These are phyloP conservation scores for Rutilus rutilus DNA, from an alignment of 2,113 vertebrate species.

Conservation along the genomic window DNA sequence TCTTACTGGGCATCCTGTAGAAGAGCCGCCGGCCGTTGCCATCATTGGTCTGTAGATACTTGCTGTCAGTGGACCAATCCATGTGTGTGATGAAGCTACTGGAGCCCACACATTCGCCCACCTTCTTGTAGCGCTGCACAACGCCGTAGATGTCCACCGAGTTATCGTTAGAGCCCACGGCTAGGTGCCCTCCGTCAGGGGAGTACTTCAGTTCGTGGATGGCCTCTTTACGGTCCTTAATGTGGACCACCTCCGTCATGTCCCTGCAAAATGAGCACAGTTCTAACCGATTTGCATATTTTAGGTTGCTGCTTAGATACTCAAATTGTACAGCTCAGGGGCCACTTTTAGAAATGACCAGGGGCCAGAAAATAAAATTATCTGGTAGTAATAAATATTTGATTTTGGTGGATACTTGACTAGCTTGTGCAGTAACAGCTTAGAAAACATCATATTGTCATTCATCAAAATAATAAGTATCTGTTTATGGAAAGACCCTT, in stretches of 20 bases:
- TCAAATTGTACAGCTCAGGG: neutral
- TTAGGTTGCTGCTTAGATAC: neutral
- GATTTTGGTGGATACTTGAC: neutral
- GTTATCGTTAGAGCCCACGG: slow-evolving; percentile 95
- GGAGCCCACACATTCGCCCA: slow-evolving; percentile 91
- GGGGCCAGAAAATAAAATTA: neutral
- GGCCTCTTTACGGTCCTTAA: slow-evolving; percentile 98
- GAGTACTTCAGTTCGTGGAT: slow-evolving; percentile 98
- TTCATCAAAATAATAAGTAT: neutral
- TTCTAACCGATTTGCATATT: slow-evolving; percentile 6
- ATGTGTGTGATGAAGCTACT: slow-evolving; percentile 96
- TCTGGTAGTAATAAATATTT: neutral
- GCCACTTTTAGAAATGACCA: neutral
- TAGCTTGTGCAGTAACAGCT: neutral
- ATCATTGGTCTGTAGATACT: slow-evolving; percentile 94
- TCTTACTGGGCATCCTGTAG: slow-evolving; percentile 95
- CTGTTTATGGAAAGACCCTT: neutral
- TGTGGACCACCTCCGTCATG: slow-evolving; percentile 99
- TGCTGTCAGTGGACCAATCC: slow-evolving; percentile 98
- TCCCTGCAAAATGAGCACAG: slow-evolving; percentile 78
- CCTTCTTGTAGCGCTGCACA: slow-evolving; percentile 90
- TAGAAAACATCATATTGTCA: neutral
- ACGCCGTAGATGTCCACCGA: slow-evolving; percentile 94
- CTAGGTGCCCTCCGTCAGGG: slow-evolving; percentile 91
- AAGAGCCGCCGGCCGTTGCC: slow-evolving; percentile 90